Evolutionary conservation across 2,113 vertebrate genomes (phyloP).

Genomic region (Myodes glareolus): DNA sequence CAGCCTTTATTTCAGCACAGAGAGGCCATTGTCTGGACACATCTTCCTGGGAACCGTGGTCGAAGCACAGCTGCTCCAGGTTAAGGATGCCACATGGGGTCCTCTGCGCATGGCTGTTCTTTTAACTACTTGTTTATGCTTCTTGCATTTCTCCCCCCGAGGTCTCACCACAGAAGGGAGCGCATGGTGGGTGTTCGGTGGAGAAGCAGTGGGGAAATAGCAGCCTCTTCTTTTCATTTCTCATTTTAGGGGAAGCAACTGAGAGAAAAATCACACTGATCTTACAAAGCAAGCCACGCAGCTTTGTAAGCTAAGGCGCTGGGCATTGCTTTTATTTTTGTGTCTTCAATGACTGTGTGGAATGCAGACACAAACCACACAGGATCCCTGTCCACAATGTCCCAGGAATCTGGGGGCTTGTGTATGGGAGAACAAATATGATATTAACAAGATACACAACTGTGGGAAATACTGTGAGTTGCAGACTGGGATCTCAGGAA

Average conservation of each 20-base stretch:
- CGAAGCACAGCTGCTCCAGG: neutral
- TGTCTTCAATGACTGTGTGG: neutral
- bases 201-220: neutral
- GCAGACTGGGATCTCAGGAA: neutral
- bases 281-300: slow-evolving; percentile 43
- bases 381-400: neutral
- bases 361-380: neutral
- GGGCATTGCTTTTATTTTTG: neutral
- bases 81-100: neutral
- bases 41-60: slow-evolving; percentile 14
- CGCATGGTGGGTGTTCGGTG: slow-evolving; percentile 33
- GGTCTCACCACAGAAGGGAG: neutral
- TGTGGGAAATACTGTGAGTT: neutral
- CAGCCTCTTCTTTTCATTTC: slow-evolving; percentile 43
- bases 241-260: slow-evolving; percentile 30
- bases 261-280: slow-evolving; percentile 33
- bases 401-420: neutral
- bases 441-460: neutral
- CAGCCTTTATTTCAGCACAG: neutral
- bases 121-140: slow-evolving; percentile 55
- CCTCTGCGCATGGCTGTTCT: neutral
- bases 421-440: neutral
- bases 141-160: neutral
- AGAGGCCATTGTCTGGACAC: neutral
- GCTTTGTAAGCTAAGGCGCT: neutral